phyloP scores from a whole-genome alignment of 2,888 invertebrate species.

The Acanthococcus lagerstroemiae region DNA sequence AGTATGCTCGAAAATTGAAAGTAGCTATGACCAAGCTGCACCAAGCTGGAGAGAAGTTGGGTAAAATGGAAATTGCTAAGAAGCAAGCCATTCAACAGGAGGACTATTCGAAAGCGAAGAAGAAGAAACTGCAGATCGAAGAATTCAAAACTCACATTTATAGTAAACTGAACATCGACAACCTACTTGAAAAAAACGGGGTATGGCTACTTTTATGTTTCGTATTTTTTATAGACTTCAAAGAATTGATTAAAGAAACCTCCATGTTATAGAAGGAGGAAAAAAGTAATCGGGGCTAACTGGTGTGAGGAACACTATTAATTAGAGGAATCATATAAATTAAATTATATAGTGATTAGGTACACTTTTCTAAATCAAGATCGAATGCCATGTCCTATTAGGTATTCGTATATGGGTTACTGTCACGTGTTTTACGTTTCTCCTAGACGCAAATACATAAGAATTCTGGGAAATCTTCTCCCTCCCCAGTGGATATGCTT shows the following conservation, averaged over 20 bases:
- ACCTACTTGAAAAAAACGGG: constrained; percentile 68
- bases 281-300: neutral
- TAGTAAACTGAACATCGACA: constrained; percentile 60
- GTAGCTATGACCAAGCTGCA: constrained; percentile 72
- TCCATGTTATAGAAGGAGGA: neutral
- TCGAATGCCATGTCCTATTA: too few species aligned
- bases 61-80: constrained; percentile 83
- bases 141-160: constrained; percentile 68
- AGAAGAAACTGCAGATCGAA: constrained; percentile 81
- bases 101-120: constrained; percentile 81
- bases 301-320: too few species aligned
- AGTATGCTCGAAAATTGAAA: constrained; percentile 84
- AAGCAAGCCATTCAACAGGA: constrained; percentile 83
- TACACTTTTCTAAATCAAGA: too few species aligned
- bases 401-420: too few species aligned
- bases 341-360: too few species aligned
- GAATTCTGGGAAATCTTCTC: too few species aligned
- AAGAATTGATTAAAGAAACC: neutral
- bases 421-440: too few species aligned
- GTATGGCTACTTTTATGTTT: constrained; percentile 44
- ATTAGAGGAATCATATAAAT: too few species aligned
- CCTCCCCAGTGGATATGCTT: too few species aligned
- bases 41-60: constrained; percentile 77
- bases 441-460: too few species aligned
- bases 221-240: neutral